Percentiles rank a stretch among this genome's conserved stretches.
These are phyloP conservation scores for Ptychodera flava DNA, from an alignment of 35 echinoderm and acorn worm species.

Conservation along the genomic window DNA sequence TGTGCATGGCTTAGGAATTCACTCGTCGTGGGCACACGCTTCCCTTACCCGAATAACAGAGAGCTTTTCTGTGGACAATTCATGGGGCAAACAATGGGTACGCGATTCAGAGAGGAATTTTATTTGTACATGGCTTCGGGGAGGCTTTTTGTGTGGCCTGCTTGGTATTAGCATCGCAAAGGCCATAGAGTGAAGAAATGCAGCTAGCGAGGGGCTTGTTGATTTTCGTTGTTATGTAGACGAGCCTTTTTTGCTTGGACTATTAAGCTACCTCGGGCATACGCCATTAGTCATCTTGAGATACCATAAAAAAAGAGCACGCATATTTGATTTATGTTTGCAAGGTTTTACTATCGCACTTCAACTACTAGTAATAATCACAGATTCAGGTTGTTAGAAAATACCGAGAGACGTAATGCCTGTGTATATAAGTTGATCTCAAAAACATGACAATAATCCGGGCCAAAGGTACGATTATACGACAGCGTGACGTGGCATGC, in stretches of 20 bases:
- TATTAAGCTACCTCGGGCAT: background rate
- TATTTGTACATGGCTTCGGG: background rate
- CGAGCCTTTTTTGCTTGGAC: background rate
- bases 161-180: background rate
- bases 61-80: background rate
- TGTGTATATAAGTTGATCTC: background rate
- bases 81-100: background rate
- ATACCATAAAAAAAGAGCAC: background rate
- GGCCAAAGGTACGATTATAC: background rate
- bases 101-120: background rate
- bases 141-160: background rate
- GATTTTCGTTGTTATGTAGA: background rate
- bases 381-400: background rate
- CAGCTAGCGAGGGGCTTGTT: background rate
- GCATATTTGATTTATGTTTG: background rate
- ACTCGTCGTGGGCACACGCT: background rate
- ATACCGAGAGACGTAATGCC: background rate
- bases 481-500: background rate
- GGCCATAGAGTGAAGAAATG: background rate
- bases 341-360: background rate
- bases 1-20: background rate
- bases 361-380: background rate
- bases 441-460: too few species aligned
- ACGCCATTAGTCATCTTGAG: background rate
- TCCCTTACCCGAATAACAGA: too few species aligned